phyloP scores from a whole-genome alignment of 2,797 vertebrate genomes.

The Lophius americanus region DNA sequence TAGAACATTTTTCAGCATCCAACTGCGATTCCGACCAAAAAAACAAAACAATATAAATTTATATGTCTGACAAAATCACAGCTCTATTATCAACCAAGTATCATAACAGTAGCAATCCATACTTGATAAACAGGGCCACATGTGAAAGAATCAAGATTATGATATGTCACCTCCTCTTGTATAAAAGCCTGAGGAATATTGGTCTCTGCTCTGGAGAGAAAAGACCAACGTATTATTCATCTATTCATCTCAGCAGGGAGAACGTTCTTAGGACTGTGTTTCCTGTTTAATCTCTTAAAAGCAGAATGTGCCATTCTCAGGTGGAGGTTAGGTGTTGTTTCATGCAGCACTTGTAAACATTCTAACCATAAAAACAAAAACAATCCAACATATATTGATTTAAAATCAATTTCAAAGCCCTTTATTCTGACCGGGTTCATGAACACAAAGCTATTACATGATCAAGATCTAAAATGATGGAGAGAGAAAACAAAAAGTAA shows the following conservation, averaged over 20 bases:
- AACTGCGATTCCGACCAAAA: no score
- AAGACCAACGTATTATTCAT: conserved; percentile 19
- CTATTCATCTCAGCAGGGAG: conserved; percentile 33
- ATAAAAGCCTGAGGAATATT: not conserved
- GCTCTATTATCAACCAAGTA: not conserved
- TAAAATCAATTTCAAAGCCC: conserved; percentile 29
- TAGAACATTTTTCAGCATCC: no score
- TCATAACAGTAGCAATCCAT: not conserved
- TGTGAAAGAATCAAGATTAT: conserved; percentile 9
- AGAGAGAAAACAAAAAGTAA: conserved; percentile 23
- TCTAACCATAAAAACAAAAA: no score
- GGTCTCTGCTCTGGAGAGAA: conserved; percentile 11
- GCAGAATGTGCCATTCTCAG: not conserved
- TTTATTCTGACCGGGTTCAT: conserved; percentile 53
- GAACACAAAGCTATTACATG: conserved; percentile 35
- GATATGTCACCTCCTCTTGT: not conserved
- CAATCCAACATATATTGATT: not conserved
- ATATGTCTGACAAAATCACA: not conserved
- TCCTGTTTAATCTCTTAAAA: conserved; percentile 29
- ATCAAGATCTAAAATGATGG: conserved; percentile 19
- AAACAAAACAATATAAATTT: no score
- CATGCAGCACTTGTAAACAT: not conserved
- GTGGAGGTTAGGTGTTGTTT: not conserved
- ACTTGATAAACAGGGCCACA: conserved; percentile 1
- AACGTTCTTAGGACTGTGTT: conserved; percentile 39